Conservation (phyloP, 1,140 invertebrate species). For the Polyergus mexicanus region DNA sequence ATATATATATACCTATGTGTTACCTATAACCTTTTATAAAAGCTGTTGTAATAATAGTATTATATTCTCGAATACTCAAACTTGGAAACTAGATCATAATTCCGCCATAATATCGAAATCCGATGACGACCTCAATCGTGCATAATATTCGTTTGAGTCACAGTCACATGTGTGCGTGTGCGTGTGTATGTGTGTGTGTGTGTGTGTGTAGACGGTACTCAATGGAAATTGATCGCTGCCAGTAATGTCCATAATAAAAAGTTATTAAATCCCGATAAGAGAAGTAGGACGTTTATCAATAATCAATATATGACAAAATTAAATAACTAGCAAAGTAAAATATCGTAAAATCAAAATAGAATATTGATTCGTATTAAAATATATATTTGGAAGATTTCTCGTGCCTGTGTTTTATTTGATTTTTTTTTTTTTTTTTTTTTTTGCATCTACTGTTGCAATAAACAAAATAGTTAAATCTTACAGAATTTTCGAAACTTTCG, state of each 20-base stretch:
- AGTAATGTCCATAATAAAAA: conserved; percentile 43
- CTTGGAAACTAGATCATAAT: conserved; percentile 40
- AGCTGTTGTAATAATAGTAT: conserved; percentile 15
- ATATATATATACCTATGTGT: too few species aligned
- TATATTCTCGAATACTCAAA: conserved; percentile 21
- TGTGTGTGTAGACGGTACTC: not conserved
- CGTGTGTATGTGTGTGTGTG: not conserved
- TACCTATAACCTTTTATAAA: conserved; percentile 39
- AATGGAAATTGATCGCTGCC: conserved; percentile 17
- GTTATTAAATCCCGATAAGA: conserved; percentile 54
- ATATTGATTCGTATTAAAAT: not conserved
- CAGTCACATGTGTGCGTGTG: not conserved
- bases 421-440: not conserved
- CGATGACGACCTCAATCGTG: conserved; percentile 64
- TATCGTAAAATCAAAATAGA: not conserved
- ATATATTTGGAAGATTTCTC: conserved; percentile 4
- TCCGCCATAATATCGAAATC: conserved; percentile 65
- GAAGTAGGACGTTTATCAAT: not conserved
- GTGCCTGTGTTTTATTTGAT: too few species aligned
- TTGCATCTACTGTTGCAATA: not conserved
- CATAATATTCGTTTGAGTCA: conserved; percentile 56
- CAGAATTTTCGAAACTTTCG: not conserved
- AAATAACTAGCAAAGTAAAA: not conserved
- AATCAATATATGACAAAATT: not conserved
- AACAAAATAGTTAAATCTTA: not conserved